Base-by-base conservation (phyloP, 2,113 vertebrate genomes). In the Nematolebias whitei region DNA sequence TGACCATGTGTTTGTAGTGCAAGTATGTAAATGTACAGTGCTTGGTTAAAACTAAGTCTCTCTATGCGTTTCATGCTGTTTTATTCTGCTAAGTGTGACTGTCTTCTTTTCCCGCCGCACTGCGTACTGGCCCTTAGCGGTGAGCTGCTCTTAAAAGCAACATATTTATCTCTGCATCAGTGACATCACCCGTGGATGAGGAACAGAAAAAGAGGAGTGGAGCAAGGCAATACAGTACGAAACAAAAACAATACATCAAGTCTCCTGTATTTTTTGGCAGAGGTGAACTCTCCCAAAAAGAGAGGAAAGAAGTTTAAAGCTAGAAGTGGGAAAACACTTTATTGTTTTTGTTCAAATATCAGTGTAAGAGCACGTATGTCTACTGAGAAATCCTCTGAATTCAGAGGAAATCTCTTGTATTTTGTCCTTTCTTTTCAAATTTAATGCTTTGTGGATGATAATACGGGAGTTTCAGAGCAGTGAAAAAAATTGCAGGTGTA, bases 141-240 rank as follows among this genome's bases (percentile, higher is more conserved):
- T 57, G 62, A 86, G 76, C 67, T 47, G 38, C 63, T 78, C 86
- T 85, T 87, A 80, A 88, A 82, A 85, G 81, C 74, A 83, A 86
- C 74, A 82, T 84, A 82, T 86, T 90, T 87, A 88, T 88, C 83
- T 86, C 87, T 89, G 85, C 85, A 88, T 90, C 86, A 76, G 45
- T 82, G 85, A 88, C 86, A 87, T 87, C 83, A 87, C 70, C 71
- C 45, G 55, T n/a, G 59, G 70, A 80, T 55, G 47, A 54, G 39
- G 38, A n/a, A 56, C 14, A 20, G 40, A 47, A 47, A 52, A 44
- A 58, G 71, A 26, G n/a, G 53, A 57, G 18, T 50, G 54, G 54
- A 62, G 63, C 0, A n/a, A 59, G 41, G 39, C 24, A 70, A 74
- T 10, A 41, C 32, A 54, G 54, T 23, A 48, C 73, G 23, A 63